Percentiles rank a stretch among this genome's conserved stretches.
These are phyloP conservation scores for Thunnus thynnus DNA, from an alignment of 2,113 vertebrate species.

Conservation along the genomic window DNA sequence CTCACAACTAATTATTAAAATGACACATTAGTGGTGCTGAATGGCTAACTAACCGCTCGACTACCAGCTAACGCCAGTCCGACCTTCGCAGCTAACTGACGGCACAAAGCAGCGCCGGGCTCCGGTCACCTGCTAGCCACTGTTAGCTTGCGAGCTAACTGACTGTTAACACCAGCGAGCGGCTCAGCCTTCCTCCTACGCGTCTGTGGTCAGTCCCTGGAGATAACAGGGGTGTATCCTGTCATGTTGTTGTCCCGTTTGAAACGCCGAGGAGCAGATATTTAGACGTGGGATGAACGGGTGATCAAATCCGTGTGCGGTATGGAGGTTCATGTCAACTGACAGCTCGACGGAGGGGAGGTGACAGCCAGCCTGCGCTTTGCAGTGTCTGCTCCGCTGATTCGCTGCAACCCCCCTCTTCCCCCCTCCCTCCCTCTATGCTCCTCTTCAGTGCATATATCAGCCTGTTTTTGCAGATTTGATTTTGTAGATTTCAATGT, in stretches of 20 bases:
- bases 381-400: conserved; percentile 67
- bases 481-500: background rate
- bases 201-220: conserved; percentile 42
- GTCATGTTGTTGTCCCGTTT: conserved; percentile 45
- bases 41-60: conserved; percentile 3
- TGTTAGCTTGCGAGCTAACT: conserved; percentile 62
- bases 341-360: conserved; percentile 78
- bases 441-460: background rate
- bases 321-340: conserved; percentile 69
- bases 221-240: conserved; percentile 45
- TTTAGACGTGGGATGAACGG: conserved; percentile 9
- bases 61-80: conserved; percentile 50
- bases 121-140: conserved; percentile 52
- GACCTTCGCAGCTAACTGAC: conserved; percentile 66
- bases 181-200: conserved; percentile 53
- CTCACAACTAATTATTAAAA: conserved; percentile 2
- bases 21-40: background rate
- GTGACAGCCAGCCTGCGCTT: conserved; percentile 64
- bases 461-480: background rate
- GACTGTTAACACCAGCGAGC: conserved; percentile 25
- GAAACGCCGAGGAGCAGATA: conserved; percentile 33
- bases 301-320: conserved; percentile 49
- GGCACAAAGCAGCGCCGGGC: conserved; percentile 38
- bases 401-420: conserved; percentile 58
- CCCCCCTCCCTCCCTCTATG: conserved; percentile 17